Percentiles rank a stretch among this genome's conserved stretches.
Evolutionary conservation across 2,113 vertebrate genomes (phyloP).

Genomic region (Erythrolamprus reginae): DNA sequence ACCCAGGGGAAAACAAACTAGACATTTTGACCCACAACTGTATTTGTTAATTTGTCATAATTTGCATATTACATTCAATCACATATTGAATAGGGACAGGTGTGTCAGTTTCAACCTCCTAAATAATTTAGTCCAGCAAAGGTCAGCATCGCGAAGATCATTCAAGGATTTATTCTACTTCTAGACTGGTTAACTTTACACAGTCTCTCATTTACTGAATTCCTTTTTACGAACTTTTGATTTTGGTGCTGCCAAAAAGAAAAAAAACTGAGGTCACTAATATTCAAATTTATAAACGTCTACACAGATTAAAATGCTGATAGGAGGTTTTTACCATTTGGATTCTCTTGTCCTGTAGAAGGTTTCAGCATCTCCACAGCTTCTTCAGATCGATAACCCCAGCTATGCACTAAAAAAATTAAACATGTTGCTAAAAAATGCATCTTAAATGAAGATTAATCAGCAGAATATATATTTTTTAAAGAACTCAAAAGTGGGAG

Average conservation of each 20-base stretch:
- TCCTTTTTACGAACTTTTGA: constrained; percentile 86
- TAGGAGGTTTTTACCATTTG: constrained; percentile 79
- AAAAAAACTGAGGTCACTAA: not conserved
- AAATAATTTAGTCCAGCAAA: constrained; percentile 8
- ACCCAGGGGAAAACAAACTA: not conserved
- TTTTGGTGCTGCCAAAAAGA: constrained; percentile 77
- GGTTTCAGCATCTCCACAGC: constrained; percentile 87
- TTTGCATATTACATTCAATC: not conserved
- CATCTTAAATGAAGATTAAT: not conserved
- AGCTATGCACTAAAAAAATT: constrained; percentile 75
- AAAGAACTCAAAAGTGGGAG: not conserved
- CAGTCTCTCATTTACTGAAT: constrained; percentile 42
- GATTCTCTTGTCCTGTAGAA: constrained; percentile 98
- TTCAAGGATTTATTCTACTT: rapidly evolving
- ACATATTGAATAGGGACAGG: not conserved
- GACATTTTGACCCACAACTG: not conserved
- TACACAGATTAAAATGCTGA: not conserved
- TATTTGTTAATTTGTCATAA: constrained; percentile 12
- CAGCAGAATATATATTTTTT: not conserved
- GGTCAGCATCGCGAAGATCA: not conserved
- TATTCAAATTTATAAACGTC: constrained; percentile 3
- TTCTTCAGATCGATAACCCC: constrained; percentile 90
- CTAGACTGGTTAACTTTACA: constrained; percentile 3
- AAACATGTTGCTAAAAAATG: constrained; percentile 15
- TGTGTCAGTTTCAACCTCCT: not conserved